Percentiles rank a stretch among this genome's conserved stretches.
Evolutionary conservation across 2,888 invertebrate species (phyloP).

Genomic region (Archips crataeganus): DNA sequence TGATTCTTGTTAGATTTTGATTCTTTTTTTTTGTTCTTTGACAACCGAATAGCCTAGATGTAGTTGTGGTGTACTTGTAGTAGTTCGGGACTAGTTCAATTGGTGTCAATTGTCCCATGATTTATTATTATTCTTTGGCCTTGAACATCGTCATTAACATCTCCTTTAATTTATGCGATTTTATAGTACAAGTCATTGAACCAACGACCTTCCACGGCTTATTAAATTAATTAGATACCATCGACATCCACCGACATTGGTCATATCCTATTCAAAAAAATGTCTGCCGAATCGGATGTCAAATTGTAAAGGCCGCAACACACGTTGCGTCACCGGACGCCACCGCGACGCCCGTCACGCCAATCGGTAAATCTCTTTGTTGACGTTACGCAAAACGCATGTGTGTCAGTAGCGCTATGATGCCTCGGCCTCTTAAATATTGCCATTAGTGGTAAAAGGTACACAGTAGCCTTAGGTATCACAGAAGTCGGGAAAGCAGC

Average conservation of each 20-base stretch:
- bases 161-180: not conserved
- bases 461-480: no score
- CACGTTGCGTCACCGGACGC: slow-evolving; percentile 70
- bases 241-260: slow-evolving; percentile 57
- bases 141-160: not conserved
- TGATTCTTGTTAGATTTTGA: no score
- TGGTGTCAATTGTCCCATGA: not conserved
- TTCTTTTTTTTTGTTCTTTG: no score
- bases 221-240: slow-evolving; percentile 43
- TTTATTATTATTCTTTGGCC: not conserved
- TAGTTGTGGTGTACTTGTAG: no score
- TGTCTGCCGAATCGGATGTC: slow-evolving; percentile 56
- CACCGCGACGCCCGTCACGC: slow-evolving; percentile 49
- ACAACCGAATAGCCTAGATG: no score
- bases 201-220: slow-evolving; percentile 29
- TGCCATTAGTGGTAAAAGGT: not conserved
- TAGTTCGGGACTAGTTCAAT: not conserved
- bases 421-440: slow-evolving; percentile 28
- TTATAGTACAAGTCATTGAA: not conserved
- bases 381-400: slow-evolving; percentile 60
- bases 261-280: slow-evolving; percentile 56
- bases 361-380: slow-evolving; percentile 68
- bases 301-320: slow-evolving; percentile 55
- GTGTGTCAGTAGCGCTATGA: slow-evolving; percentile 51
- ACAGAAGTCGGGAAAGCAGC: no score